Conservation (phyloP, 1,140 invertebrate species). For the Papilio aristodemus region DNA sequence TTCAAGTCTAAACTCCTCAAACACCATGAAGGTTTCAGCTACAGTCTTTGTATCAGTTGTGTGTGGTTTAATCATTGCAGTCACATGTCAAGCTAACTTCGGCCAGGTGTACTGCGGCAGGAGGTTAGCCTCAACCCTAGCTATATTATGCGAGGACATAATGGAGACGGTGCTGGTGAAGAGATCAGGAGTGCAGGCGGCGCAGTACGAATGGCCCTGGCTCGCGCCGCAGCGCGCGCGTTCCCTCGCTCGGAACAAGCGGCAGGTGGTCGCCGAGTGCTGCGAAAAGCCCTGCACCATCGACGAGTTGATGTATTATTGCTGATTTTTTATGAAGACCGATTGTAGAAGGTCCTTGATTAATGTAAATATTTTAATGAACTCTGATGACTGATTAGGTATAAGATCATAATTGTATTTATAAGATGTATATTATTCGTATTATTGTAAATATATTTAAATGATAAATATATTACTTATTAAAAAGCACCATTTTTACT, state of each 20-base stretch:
- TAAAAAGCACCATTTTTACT: too few relatives aligned
- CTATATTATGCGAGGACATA: constrained; percentile 33
- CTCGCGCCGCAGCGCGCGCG: constrained; percentile 35
- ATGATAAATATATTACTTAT: too few relatives aligned
- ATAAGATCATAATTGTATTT: too few relatives aligned
- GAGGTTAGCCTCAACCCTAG: constrained; percentile 29
- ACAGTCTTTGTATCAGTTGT: not conserved
- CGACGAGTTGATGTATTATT: constrained; percentile 41
- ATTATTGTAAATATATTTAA: too few relatives aligned
- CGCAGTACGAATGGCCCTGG: constrained; percentile 35
- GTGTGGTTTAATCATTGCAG: not conserved
- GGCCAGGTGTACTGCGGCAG: constrained; percentile 38
- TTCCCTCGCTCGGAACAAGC: constrained; percentile 37
- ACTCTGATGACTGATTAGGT: not conserved
- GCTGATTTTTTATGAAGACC: constrained; percentile 29
- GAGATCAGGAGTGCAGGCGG: constrained; percentile 3
- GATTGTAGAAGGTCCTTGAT: not conserved
- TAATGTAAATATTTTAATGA: not conserved
- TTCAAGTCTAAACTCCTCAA: not conserved
- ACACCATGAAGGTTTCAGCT: not conserved
- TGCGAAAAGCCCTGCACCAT: constrained; percentile 45
- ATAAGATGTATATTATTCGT: too few relatives aligned
- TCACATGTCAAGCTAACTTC: constrained; percentile 20
- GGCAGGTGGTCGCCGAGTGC: constrained; percentile 46
- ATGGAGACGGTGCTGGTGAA: constrained; percentile 28